phyloP scores from a whole-genome alignment of 2,888 invertebrate genomes.

The Hydraecia micacea region DNA sequence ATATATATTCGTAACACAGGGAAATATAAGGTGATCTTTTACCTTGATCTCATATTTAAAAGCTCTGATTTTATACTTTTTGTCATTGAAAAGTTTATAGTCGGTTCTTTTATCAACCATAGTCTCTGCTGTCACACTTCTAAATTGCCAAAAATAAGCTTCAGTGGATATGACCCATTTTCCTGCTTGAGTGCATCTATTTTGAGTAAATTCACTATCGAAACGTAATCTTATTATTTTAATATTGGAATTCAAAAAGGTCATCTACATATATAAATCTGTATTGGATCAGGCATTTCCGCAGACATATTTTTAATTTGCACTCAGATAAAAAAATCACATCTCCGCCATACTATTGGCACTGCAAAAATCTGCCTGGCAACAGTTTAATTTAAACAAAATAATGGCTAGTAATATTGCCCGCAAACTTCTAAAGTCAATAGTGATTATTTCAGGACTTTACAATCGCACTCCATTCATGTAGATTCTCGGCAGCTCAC shows the following conservation, averaged over 20 bases:
- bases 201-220: background rate
- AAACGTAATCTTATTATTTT: background rate
- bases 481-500: background rate
- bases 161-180: background rate
- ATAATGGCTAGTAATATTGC: background rate
- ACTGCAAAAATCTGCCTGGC: background rate
- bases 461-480: background rate
- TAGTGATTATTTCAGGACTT: background rate
- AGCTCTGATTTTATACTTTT: background rate
- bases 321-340: background rate
- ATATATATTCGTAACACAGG: background rate
- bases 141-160: background rate
- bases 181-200: too few species aligned
- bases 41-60: constrained; percentile 2
- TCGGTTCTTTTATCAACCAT: background rate
- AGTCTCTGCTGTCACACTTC: background rate
- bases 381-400: background rate
- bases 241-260: background rate
- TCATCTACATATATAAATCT: background rate
- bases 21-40: background rate
- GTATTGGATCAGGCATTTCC: background rate
- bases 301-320: background rate
- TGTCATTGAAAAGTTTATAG: background rate
- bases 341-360: background rate
- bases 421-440: constrained; percentile 11